Conservation (phyloP, 2,888 invertebrate species). For the Hyposoter dolosus region DNA sequence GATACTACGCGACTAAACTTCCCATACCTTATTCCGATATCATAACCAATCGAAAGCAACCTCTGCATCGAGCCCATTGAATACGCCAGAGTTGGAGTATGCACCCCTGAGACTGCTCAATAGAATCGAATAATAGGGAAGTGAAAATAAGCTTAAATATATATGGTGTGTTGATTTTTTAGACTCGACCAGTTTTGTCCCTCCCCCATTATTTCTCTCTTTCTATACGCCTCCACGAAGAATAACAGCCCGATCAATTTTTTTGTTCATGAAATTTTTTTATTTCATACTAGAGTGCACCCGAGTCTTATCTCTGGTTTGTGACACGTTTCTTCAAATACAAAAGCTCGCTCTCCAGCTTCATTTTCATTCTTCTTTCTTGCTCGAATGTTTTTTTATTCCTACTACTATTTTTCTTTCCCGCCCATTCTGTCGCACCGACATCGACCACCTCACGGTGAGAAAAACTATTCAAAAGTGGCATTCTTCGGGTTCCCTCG, state of each 20-base stretch:
- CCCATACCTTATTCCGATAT: no score
- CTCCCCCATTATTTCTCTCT: no score
- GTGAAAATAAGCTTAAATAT: no score
- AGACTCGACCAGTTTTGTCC: no score
- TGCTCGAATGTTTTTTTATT: conserved; percentile 24
- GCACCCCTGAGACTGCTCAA: no score
- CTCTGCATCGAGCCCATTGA: no score
- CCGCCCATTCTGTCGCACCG: conserved; percentile 16
- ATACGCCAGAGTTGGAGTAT: no score
- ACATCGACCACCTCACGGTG: conserved; percentile 35
- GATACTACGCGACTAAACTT: no score
- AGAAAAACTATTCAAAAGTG: conserved; percentile 37
- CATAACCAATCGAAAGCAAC: no score
- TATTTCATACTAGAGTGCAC: conserved; percentile 33
- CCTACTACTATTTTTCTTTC: conserved; percentile 11
- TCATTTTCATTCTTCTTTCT: neutral
- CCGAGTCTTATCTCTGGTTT: conserved; percentile 39
- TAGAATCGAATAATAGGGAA: no score
- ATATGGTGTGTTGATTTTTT: no score
- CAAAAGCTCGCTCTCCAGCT: neutral
- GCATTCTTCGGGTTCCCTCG: conserved; percentile 44
- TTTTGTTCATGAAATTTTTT: neutral
- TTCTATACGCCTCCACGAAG: no score
- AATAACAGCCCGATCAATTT: neutral
- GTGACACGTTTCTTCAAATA: conserved; percentile 23